Conservation (phyloP, 2,113 vertebrate genomes). For the Podocnemis expansa region DNA sequence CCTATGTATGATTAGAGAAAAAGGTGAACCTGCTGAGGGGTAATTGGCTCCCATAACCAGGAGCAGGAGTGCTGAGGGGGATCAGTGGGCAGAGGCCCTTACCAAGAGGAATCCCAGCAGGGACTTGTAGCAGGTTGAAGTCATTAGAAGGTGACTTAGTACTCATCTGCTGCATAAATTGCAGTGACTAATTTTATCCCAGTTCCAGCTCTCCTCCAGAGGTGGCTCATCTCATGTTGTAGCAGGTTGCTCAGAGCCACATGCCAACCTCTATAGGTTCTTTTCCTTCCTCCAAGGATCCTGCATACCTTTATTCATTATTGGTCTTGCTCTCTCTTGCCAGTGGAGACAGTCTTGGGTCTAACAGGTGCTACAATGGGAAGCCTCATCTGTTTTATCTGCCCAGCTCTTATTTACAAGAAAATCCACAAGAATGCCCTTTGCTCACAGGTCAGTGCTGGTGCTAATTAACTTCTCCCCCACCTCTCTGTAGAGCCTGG, state of each 20-base stretch:
- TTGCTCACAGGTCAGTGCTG: conserved; percentile 86
- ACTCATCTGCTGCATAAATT: neutral
- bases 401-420: conserved; percentile 95
- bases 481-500: conserved; percentile 37
- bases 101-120: neutral
- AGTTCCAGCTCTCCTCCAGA: neutral
- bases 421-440: conserved; percentile 91
- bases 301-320: neutral
- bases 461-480: conserved; percentile 30
- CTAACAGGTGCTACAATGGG: conserved; percentile 98
- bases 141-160: neutral
- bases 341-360: conserved; percentile 97
- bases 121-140: neutral
- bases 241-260: neutral
- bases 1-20: neutral
- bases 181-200: neutral
- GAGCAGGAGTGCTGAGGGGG: neutral
- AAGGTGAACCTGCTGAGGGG: neutral
- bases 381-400: conserved; percentile 98
- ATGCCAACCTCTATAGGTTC: neutral
- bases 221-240: neutral
- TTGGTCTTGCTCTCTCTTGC: conserved; percentile 17
- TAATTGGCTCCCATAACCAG: neutral
- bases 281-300: neutral
- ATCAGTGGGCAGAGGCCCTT: neutral